phyloP scores from a whole-genome alignment of 2,888 invertebrate species.

The Amiota communis region DNA sequence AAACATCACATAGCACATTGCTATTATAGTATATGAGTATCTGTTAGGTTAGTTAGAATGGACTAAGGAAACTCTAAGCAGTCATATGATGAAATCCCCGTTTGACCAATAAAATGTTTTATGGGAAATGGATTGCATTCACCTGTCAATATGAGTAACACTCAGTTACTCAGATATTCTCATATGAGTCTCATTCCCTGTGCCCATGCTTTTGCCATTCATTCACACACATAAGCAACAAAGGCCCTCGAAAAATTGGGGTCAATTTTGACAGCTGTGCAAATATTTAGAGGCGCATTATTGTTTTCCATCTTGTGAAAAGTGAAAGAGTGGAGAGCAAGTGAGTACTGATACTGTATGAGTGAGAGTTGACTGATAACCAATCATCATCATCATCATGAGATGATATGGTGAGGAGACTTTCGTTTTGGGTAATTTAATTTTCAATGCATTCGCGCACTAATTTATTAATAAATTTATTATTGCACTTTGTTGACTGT shows the following conservation, averaged over 20 bases:
- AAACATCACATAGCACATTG: neutral
- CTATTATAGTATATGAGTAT: neutral
- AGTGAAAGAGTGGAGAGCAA: neutral
- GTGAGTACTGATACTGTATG: too few species aligned
- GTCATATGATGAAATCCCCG: neutral
- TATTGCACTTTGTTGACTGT: constrained; percentile 51
- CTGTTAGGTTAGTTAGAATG: neutral
- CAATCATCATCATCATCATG: neutral
- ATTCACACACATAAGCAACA: constrained; percentile 30
- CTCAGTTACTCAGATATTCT: neutral
- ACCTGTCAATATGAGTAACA: constrained; percentile 12
- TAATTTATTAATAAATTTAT: constrained; percentile 64
- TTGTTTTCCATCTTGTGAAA: constrained; percentile 44
- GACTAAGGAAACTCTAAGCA: neutral
- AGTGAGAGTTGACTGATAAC: too few species aligned
- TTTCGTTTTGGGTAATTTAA: constrained; percentile 49
- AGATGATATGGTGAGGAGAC: constrained; percentile 1
- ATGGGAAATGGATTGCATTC: neutral
- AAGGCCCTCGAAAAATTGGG: constrained; percentile 48
- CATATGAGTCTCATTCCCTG: neutral
- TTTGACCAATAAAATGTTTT: neutral
- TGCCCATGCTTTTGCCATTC: neutral
- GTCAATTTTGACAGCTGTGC: constrained; percentile 66
- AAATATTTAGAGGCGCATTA: constrained; percentile 56
- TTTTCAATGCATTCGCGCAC: constrained; percentile 58